Evolutionary conservation across 1,140 invertebrate species (phyloP), one percentile per base, ranked within the genome.

Genomic region (Drosophila oshimai): DNA sequence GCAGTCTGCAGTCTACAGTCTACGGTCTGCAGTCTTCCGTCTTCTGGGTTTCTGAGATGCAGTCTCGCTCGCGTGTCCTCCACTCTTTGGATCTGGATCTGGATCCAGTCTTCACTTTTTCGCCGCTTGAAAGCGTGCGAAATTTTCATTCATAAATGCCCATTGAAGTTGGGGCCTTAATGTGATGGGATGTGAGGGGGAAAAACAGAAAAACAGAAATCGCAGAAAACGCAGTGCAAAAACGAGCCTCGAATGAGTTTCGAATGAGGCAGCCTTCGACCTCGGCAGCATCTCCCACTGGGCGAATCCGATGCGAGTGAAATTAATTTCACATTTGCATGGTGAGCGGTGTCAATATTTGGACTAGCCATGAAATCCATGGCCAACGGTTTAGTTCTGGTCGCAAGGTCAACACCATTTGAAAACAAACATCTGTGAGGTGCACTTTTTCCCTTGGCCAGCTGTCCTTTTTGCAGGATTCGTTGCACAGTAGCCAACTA

Each of bases 311-410:
- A 87, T 72, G 28, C 6, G 78, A 83, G 69, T 62, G 33, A 86
- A 86, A 87, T 87, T 80, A 86, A 80, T 80, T 86, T 86, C 68
- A 65, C 75, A 86, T 86, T 84, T 69, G 51, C 45, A 58, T 80
- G 29, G 36, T 24, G 17, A 34, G 49, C 5, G 28, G 57, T 77
- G 64, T 71, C 68, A 87, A 87, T 77, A 87, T 87, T 87, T 87
- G 57, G 76, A 87, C 72, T 72, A 50, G 55, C 72, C 81, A 46
- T 87, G 73, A 77, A 76, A 87, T 75, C 42, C 55, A 58, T 33
- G 71, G 53, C 28, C 51, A 29, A 18, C 1, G 5, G 7, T 68
- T 87, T 87, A 64, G 81, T 87, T 87, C 76, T 87, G 81, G 81
- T 87, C 17, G 58, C 76, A 87, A 87, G 81, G 81, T 87, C 81